Conservation (phyloP, 30 jellyfish, hydroid and myxozoan species). For the Aurelia sp. region DNA sequence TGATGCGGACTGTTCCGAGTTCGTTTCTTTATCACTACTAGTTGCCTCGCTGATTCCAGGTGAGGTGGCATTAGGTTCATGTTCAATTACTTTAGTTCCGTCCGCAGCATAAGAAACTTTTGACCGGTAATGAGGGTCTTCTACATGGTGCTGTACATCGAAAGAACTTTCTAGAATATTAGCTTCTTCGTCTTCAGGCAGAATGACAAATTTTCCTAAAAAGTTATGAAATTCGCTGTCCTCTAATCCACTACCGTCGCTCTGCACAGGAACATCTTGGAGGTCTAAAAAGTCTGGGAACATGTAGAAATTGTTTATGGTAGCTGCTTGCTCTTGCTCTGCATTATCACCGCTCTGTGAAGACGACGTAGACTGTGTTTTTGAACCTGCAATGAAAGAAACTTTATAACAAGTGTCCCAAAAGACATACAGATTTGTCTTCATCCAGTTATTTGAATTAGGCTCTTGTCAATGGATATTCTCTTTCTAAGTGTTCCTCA, state of each 20-base stretch:
- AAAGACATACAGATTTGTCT: no score
- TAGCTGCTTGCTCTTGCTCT: conserved; percentile 1
- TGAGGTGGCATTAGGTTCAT: conserved; percentile 23
- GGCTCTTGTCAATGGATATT: no score
- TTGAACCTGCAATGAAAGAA: no score
- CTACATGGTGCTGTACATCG: conserved; percentile 57
- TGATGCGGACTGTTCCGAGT: not conserved
- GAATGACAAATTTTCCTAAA: conserved; percentile 60
- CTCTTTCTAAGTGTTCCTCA: no score
- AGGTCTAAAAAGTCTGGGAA: conserved; percentile 36
- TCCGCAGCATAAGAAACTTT: conserved; percentile 60
- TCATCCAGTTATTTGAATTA: no score
- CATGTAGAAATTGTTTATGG: conserved; percentile 16
- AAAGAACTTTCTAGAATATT: conserved; percentile 55
- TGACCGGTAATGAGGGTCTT: conserved; percentile 46
- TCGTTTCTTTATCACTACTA: no score
- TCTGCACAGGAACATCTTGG: conserved; percentile 56
- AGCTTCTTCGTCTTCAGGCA: conserved; percentile 77
- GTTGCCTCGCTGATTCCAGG: not conserved
- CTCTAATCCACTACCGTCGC: conserved; percentile 71
- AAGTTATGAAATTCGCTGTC: conserved; percentile 62
- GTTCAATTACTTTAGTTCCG: conserved; percentile 45
- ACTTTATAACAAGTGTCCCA: no score
- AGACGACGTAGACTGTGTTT: not conserved
- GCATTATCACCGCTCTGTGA: conserved; percentile 13